These are phyloP conservation scores for Ametastegia equiseti DNA, from an alignment of 2,888 invertebrate genomes.

Conservation along the genomic window DNA sequence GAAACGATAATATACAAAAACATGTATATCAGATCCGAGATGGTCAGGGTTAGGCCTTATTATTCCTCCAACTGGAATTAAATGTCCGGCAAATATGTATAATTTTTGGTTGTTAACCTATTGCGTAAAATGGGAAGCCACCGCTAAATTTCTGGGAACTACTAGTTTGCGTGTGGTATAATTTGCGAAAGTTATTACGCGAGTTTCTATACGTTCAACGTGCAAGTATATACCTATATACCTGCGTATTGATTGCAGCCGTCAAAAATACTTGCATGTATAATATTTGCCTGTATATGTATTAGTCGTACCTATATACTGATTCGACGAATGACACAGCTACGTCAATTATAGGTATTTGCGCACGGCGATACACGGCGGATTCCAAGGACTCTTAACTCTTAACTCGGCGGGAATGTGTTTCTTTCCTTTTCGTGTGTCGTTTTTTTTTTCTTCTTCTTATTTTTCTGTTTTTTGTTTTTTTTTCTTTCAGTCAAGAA, in stretches of 20 bases:
- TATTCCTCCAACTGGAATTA: no score
- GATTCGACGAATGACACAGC: conserved; percentile 4
- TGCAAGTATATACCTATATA: background rate
- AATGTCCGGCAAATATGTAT: no score
- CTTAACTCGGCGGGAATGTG: no score
- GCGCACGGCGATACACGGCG: background rate
- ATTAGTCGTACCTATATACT: background rate
- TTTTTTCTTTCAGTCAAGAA: background rate
- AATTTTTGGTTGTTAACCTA: background rate
- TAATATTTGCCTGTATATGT: no score
- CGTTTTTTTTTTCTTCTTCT: background rate
- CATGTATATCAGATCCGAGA: background rate
- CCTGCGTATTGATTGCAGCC: background rate
- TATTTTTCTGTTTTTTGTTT: background rate
- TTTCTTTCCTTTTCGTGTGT: no score
- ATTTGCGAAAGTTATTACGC: conserved; percentile 16
- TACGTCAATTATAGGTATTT: background rate
- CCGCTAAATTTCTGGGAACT: background rate
- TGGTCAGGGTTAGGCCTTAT: background rate
- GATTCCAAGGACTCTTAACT: background rate
- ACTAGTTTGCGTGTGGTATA: no score
- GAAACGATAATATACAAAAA: background rate
- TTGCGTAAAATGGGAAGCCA: background rate
- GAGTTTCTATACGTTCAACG: background rate
- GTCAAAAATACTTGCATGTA: background rate